A percentile compares a stretch with the other conserved stretches of the same genome.
These are phyloP conservation scores for Marronus borbonicus DNA, from an alignment of 2,888 invertebrate genomes.

Conservation along the genomic window DNA sequence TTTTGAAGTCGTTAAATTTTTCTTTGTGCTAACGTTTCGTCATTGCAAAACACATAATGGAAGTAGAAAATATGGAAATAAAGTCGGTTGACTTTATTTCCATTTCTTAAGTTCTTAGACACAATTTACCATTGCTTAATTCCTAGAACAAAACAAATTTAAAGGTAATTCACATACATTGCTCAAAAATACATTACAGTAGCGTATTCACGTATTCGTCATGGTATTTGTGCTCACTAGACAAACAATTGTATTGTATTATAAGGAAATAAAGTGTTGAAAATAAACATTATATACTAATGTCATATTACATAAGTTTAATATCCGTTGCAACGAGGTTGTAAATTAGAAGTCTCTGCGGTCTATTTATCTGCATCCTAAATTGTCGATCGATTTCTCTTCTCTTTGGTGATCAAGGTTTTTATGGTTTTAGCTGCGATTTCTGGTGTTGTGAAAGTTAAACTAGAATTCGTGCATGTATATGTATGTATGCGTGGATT, in stretches of 20 bases:
- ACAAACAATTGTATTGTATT: conserved; percentile 3
- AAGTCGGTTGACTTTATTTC: no score
- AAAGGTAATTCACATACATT: background rate
- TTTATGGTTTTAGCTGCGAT: conserved; percentile 10
- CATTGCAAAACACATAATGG: no score
- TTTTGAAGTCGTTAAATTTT: no score
- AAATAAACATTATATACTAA: background rate
- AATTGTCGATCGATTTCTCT: conserved; percentile 39
- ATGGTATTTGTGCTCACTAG: background rate
- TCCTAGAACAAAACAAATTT: no score
- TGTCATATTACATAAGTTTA: conserved; percentile 9
- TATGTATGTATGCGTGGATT: background rate
- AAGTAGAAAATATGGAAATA: no score
- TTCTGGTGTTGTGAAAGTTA: conserved; percentile 41
- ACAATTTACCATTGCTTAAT: no score
- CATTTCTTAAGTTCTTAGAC: no score
- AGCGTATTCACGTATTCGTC: conserved; percentile 7
- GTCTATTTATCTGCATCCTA: background rate
- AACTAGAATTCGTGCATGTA: conserved; percentile 7
- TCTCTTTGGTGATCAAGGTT: background rate
- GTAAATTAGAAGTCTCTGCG: conserved; percentile 28
- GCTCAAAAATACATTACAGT: background rate
- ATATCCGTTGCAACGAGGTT: conserved; percentile 16
- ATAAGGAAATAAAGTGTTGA: background rate
- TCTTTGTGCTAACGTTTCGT: no score